Base-by-base conservation (phyloP, 2,888 invertebrate species). In the Perdita meconis region DNA sequence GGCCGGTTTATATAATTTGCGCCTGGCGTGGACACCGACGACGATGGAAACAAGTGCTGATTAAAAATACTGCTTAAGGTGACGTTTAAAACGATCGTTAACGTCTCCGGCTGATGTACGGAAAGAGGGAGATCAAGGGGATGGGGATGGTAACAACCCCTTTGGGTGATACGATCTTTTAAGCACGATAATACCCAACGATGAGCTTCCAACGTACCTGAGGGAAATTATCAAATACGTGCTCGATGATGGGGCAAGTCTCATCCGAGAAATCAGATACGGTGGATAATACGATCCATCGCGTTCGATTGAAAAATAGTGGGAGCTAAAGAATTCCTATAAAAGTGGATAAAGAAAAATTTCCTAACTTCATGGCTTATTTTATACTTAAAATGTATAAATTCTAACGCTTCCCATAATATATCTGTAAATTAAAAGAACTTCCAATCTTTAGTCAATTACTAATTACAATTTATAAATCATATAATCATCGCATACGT, bases 141-240 rank as follows among this genome's bases (percentile, higher is more conserved):
- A 66, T 59, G 82, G 82, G 80, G 84, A 84, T 73, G 80, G 80
- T 84, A 84, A 84, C 84, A 84, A 80, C 80, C 78, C 84, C 84
- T 80, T 84, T 76, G 84, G 84, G 78, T 80, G 80, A 82, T 82
- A 73, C 82, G 84, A 84, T 84, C 84, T 82, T 84, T 84, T 84
- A 84, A 84, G 82, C 84, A 80, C 82, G 84, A 78, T 84, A 84
- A 84, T 82, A 80, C 82, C 59, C 61, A 74, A 53, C 80, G 84
- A 84, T 81, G 84, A 83, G 69, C 80, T 77, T 42, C 56, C 67
- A 47, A 61, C 84, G 84, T 83, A 81, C 84, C 83, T 84, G 61
- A 53, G 81, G 83, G 84, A 83, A 83, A 83, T 83, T 83, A 83
- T 83, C 83, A 77, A 84, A 76, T 74, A 79, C 59, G 50, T 55